Conservation (phyloP, 2,888 invertebrate genomes). For the Pardosa pseudoannulata region DNA sequence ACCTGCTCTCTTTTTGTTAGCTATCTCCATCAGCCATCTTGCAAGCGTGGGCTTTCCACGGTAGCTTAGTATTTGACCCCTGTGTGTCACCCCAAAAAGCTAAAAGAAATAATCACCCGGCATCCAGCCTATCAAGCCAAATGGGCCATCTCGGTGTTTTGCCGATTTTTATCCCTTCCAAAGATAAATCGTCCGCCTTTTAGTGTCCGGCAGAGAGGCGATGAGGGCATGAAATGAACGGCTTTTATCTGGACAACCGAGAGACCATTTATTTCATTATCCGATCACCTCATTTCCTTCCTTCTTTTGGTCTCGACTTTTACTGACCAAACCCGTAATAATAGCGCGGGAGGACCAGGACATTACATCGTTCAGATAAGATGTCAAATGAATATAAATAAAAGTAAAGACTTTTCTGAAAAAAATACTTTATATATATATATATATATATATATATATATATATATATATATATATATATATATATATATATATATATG, state of each 20-base stretch:
- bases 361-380: neutral
- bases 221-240: constrained; percentile 56
- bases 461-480: too few species aligned
- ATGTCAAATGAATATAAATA: neutral
- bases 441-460: too few species aligned
- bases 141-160: neutral
- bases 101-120: neutral
- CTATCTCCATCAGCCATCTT: too few species aligned
- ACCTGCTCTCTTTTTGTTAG: too few species aligned
- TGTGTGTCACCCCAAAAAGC: too few species aligned
- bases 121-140: neutral
- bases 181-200: constrained; percentile 56
- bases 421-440: too few species aligned
- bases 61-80: too few species aligned
- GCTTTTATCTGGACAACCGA: constrained; percentile 56
- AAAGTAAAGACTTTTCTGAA: too few species aligned
- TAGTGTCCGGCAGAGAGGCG: constrained; percentile 12
- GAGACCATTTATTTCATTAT: constrained; percentile 65
- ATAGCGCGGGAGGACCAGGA: neutral
- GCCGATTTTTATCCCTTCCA: neutral
- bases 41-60: too few species aligned
- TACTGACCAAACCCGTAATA: neutral
- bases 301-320: constrained; percentile 23
- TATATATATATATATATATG: too few species aligned
- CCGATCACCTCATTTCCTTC: constrained; percentile 42